Percentiles rank a stretch among this genome's conserved stretches.
Conservation (phyloP, 2,888 invertebrate genomes). For the Cerastis rubricosa region DNA sequence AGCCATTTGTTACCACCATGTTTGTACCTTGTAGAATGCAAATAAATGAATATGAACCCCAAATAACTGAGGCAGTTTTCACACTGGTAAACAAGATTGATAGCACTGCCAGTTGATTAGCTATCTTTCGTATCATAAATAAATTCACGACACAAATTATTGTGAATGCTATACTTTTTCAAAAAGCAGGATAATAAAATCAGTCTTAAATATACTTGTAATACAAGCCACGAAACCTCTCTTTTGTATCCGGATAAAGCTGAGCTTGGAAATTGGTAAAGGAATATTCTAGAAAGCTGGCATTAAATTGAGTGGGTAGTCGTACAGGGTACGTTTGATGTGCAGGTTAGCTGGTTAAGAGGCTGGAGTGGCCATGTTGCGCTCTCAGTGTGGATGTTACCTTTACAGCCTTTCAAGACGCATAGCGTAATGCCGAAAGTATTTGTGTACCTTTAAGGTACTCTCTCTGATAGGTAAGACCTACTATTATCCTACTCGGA, state of each 20-base stretch:
- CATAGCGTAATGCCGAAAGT: neutral
- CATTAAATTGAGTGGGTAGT: slow-evolving; percentile 37
- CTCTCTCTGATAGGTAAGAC: neutral
- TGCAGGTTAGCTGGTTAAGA: slow-evolving; percentile 27
- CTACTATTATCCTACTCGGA: neutral
- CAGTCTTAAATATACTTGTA: neutral
- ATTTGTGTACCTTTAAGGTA: slow-evolving; percentile 6
- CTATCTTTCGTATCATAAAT: too few relatives aligned
- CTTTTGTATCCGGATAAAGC: slow-evolving; percentile 26
- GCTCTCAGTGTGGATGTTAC: slow-evolving; percentile 38
- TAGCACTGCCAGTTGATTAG: too few relatives aligned
- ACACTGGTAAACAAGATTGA: too few relatives aligned
- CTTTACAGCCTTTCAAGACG: slow-evolving; percentile 24
- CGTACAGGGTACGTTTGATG: slow-evolving; percentile 35
- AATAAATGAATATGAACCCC: too few relatives aligned
- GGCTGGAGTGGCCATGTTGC: slow-evolving; percentile 30
- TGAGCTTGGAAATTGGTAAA: slow-evolving; percentile 37
- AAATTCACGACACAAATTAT: neutral
- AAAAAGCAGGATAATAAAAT: neutral
- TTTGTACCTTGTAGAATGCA: too few relatives aligned
- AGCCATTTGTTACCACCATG: too few relatives aligned
- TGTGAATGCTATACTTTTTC: neutral
- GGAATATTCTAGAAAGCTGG: slow-evolving; percentile 45
- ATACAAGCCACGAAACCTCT: neutral
- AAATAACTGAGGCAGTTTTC: too few relatives aligned